These are phyloP conservation scores for Labia minor DNA, from an alignment of 2,888 invertebrate genomes.

Conservation along the genomic window DNA sequence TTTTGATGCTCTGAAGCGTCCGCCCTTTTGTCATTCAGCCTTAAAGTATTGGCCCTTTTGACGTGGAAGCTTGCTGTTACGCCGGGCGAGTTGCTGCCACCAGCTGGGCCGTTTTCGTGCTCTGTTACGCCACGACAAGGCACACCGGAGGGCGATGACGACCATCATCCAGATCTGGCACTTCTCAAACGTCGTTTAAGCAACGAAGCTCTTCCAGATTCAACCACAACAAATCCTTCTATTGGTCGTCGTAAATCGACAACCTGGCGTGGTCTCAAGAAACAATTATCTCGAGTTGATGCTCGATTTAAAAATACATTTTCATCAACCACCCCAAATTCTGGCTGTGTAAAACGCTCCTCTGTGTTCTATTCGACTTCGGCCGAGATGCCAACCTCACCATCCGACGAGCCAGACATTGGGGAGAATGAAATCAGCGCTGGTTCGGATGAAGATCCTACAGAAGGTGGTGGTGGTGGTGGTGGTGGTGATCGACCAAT, in stretches of 20 bases:
- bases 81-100: background rate
- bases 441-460: background rate
- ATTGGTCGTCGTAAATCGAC: slow-evolving; percentile 25
- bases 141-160: background rate
- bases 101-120: background rate
- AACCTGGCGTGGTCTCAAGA: slow-evolving; percentile 63
- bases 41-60: background rate
- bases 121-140: background rate
- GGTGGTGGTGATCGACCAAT: slow-evolving; percentile 32
- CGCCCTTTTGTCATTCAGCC: background rate
- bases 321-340: slow-evolving; percentile 40
- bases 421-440: slow-evolving; percentile 28
- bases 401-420: slow-evolving; percentile 34
- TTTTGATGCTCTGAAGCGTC: background rate
- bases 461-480: slow-evolving; percentile 27
- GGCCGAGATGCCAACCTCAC: slow-evolving; percentile 34
- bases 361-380: slow-evolving; percentile 20
- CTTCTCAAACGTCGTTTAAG: slow-evolving; percentile 14
- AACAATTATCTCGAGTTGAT: slow-evolving; percentile 70
- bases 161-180: background rate
- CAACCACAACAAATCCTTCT: slow-evolving; percentile 14
- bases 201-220: background rate
- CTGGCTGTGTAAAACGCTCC: slow-evolving; percentile 32
- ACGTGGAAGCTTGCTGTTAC: background rate
- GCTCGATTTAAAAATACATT: slow-evolving; percentile 58